Evolutionary conservation across 2,797 vertebrate species (phyloP).

Genomic region (Vespertilio murinus): DNA sequence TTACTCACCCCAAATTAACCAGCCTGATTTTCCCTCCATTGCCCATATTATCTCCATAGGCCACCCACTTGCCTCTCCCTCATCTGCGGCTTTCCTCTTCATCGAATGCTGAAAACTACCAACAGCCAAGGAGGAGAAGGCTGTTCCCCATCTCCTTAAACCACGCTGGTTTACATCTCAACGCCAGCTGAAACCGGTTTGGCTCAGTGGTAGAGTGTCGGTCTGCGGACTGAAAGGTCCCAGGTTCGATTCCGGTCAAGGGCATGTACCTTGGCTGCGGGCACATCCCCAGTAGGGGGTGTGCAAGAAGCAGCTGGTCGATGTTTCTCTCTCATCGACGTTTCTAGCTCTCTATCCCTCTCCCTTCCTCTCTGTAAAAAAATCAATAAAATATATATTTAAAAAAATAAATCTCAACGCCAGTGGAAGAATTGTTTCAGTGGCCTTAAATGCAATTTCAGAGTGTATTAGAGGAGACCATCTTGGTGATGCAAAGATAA

Average conservation of each 20-base stretch:
- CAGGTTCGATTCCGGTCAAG: too few relatives aligned
- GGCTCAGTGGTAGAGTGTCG: too few relatives aligned
- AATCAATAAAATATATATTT: too few relatives aligned
- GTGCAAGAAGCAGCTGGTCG: too few relatives aligned
- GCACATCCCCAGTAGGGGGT: too few relatives aligned
- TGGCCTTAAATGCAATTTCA: slow-evolving; percentile 13
- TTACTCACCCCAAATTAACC: neutral
- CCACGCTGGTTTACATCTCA: slow-evolving; percentile 13
- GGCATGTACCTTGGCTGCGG: too few relatives aligned
- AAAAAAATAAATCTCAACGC: neutral
- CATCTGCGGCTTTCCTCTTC: neutral
- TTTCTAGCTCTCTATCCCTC: too few relatives aligned
- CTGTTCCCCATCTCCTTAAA: neutral
- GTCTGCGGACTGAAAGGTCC: too few relatives aligned
- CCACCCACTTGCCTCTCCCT: neutral
- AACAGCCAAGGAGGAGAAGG: neutral
- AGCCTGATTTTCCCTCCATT: neutral
- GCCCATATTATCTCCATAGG: neutral
- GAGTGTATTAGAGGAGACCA: neutral
- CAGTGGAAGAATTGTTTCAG: neutral
- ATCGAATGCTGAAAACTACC: neutral
- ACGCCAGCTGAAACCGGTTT: too few relatives aligned
- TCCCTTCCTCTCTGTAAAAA: too few relatives aligned
- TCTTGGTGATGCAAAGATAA: neutral
- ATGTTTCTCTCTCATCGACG: too few relatives aligned